These are phyloP conservation scores for Dunckerocampus dactyliophorus DNA, from an alignment of 2,113 vertebrate genomes.

Conservation along the genomic window DNA sequence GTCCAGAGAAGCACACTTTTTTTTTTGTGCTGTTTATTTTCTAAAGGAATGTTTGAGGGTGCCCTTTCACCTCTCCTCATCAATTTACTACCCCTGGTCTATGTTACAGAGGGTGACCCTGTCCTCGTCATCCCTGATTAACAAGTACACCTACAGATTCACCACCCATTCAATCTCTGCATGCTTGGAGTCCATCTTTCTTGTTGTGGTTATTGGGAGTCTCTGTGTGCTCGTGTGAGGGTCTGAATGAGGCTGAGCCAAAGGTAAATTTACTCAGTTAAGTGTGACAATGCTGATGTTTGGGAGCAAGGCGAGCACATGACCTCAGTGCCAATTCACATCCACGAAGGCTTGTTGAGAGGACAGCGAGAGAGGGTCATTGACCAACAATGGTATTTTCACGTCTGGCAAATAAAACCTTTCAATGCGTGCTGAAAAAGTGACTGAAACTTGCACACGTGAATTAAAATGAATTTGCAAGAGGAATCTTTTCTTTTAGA, in stretches of 20 bases:
- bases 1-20: constrained; percentile 39
- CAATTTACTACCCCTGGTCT: constrained; percentile 68
- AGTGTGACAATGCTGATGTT: constrained; percentile 71
- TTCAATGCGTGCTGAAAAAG: constrained; percentile 1
- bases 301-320: constrained; percentile 68
- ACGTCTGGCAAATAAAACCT: constrained; percentile 22
- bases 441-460: background rate
- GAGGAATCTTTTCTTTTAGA: too few relatives aligned
- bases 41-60: constrained; percentile 65
- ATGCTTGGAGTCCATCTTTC: constrained; percentile 50
- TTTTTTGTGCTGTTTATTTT: constrained; percentile 70
- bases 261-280: constrained; percentile 73
- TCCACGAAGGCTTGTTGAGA: constrained; percentile 33
- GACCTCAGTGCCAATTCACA: constrained; percentile 69
- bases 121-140: constrained; percentile 51
- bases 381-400: constrained; percentile 45
- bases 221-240: constrained; percentile 42
- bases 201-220: constrained; percentile 17
- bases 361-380: constrained; percentile 35
- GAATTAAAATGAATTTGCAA: background rate
- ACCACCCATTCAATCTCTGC: constrained; percentile 37
- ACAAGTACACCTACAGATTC: constrained; percentile 55
- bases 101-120: constrained; percentile 66
- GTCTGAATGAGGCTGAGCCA: constrained; percentile 61
- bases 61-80: constrained; percentile 70